phyloP scores from a whole-genome alignment of 2,113 vertebrate species.

The Elephas maximus region DNA sequence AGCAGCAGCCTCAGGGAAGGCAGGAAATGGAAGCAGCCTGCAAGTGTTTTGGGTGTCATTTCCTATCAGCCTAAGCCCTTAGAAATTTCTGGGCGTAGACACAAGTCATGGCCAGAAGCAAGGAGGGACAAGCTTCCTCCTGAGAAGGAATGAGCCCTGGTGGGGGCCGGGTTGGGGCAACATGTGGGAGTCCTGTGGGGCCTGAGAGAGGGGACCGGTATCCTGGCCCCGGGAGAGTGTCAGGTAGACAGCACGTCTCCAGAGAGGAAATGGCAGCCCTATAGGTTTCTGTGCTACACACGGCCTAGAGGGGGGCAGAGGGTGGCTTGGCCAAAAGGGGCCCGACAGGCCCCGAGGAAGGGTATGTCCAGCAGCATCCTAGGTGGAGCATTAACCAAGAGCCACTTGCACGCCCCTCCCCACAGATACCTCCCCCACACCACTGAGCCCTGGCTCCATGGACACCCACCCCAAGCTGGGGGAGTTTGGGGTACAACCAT shows the following conservation, averaged over 20 bases:
- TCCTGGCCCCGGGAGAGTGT: neutral
- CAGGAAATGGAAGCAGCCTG: neutral
- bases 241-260: neutral
- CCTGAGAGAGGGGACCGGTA: neutral
- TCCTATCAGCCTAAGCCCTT: neutral
- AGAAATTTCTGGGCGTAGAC: neutral
- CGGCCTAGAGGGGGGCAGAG: neutral
- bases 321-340: neutral
- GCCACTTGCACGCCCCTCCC: rapidly evolving
- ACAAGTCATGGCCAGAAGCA: neutral
- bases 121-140: neutral
- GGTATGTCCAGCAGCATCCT: rapidly evolving
- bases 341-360: neutral
- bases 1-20: neutral
- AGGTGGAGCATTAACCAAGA: neutral
- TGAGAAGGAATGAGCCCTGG: neutral
- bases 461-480: neutral
- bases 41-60: neutral
- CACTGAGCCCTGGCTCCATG: neutral
- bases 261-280: neutral
- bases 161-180: neutral
- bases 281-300: neutral
- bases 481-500: neutral
- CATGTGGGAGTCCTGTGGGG: neutral
- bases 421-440: too few relatives aligned